Conservation (phyloP, 1,140 invertebrate genomes). For the Saccostrea cuccullata region DNA sequence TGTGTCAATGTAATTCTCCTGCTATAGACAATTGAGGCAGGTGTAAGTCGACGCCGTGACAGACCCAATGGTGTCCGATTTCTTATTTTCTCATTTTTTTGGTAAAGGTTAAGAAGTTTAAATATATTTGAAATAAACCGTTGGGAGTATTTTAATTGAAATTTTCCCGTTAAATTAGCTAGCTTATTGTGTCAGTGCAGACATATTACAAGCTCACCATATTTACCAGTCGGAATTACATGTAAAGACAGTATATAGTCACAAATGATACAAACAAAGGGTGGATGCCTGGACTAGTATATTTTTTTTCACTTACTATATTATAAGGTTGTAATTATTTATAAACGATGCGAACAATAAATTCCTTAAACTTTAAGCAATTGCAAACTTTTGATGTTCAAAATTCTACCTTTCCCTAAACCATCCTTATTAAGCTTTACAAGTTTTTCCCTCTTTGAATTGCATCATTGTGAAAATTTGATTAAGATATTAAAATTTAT, state of each 20-base stretch:
- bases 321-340: too few species aligned
- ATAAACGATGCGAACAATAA: too few species aligned
- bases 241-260: neutral
- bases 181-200: neutral
- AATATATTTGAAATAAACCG: slow-evolving; percentile 1
- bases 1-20: neutral
- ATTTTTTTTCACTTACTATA: too few species aligned
- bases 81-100: neutral
- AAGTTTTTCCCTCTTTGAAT: too few species aligned
- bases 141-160: neutral
- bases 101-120: slow-evolving; percentile 8
- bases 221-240: neutral
- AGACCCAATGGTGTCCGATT: neutral
- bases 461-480: too few species aligned
- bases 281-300: neutral
- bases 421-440: too few species aligned
- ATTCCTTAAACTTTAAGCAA: too few species aligned
- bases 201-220: neutral
- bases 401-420: too few species aligned
- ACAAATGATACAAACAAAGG: neutral
- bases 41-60: neutral
- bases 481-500: too few species aligned
- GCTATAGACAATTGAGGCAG: neutral
- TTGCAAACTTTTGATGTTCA: too few species aligned
- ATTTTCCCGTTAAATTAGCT: neutral